phyloP scores from a whole-genome alignment of 2,888 invertebrate species.

The Pachliopta kotzebuea region DNA sequence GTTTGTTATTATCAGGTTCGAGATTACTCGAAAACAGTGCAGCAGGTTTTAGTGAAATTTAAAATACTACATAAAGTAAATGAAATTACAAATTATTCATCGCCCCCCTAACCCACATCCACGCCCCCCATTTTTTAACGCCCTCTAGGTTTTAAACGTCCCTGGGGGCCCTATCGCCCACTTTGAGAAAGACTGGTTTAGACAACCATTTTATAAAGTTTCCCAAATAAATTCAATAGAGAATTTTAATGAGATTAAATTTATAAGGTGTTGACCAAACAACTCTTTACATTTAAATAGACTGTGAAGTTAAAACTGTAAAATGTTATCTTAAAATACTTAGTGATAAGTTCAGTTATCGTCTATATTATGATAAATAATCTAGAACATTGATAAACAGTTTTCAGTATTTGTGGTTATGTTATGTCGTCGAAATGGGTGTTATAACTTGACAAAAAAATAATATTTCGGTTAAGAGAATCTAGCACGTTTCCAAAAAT shows the following conservation, averaged over 20 bases:
- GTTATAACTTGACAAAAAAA: slow-evolving; percentile 38
- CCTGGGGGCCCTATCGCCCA: too few relatives aligned
- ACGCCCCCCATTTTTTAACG: too few relatives aligned
- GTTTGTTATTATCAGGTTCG: too few relatives aligned
- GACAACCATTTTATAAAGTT: too few relatives aligned
- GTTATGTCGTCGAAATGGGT: slow-evolving; percentile 43
- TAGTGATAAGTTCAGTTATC: slow-evolving; percentile 49
- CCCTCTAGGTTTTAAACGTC: too few relatives aligned
- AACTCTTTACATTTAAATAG: slow-evolving; percentile 1
- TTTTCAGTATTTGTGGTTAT: slow-evolving; percentile 49
- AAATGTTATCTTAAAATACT: slow-evolving; percentile 53
- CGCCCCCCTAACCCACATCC: too few relatives aligned
- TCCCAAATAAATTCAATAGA: too few relatives aligned
- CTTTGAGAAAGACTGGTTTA: too few relatives aligned
- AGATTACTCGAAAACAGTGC: too few relatives aligned
- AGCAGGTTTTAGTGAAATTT: too few relatives aligned
- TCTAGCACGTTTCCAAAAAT: slow-evolving; percentile 54
- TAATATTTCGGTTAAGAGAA: slow-evolving; percentile 49
- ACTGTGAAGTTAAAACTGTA: slow-evolving; percentile 21
- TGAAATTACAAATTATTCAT: too few relatives aligned
- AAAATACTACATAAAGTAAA: too few relatives aligned
- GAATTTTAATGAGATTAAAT: neutral
- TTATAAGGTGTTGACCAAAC: neutral
- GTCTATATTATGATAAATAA: slow-evolving; percentile 61
- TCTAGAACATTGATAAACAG: slow-evolving; percentile 57